phyloP scores from a whole-genome alignment of 2,888 invertebrate genomes.

The Nudaria mundana region DNA sequence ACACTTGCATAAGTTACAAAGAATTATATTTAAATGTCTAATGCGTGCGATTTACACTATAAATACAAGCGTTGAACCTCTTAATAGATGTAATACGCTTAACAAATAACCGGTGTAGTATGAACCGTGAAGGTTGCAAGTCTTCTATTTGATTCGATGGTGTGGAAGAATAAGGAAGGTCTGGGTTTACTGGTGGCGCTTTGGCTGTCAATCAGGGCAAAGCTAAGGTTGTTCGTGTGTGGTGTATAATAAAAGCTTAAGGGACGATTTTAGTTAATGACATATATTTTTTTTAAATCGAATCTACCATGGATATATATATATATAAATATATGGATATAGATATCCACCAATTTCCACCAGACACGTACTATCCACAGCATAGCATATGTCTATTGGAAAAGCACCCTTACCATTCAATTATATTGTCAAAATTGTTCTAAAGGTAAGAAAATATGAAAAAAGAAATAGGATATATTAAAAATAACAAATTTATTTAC shows the following conservation, averaged over 20 bases:
- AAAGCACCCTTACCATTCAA: no score
- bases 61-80: slow-evolving; percentile 54
- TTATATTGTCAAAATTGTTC: no score
- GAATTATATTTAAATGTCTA: slow-evolving; percentile 70
- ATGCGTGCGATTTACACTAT: slow-evolving; percentile 63
- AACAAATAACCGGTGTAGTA: slow-evolving; percentile 40
- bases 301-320: no score
- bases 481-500: no score
- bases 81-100: slow-evolving; percentile 64
- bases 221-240: slow-evolving; percentile 42
- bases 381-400: no score
- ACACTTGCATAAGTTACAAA: slow-evolving; percentile 63
- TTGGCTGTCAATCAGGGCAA: slow-evolving; percentile 66
- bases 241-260: slow-evolving; percentile 38
- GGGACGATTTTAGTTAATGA: background rate
- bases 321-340: no score
- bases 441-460: no score
- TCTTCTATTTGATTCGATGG: slow-evolving; percentile 11
- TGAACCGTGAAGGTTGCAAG: slow-evolving; percentile 29
- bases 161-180: slow-evolving; percentile 27
- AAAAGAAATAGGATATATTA: no score
- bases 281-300: no score
- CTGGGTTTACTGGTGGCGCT: slow-evolving; percentile 53
- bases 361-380: no score
- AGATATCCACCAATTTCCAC: no score